Evolutionary conservation across 2,888 invertebrate genomes (phyloP).

Genomic region (Dichetophora obliterata): DNA sequence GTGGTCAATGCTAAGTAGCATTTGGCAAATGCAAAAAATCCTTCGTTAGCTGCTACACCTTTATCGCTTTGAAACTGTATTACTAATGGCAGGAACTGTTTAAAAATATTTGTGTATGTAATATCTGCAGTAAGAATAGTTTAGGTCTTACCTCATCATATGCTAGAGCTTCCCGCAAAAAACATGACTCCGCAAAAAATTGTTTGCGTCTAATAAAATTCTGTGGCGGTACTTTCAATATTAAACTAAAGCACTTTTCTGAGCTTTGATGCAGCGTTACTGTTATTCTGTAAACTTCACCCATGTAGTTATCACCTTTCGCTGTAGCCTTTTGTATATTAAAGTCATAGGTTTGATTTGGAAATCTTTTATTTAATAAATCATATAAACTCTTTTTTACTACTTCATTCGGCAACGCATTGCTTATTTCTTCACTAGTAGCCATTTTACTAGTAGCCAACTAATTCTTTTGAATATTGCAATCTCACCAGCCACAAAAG

Average conservation of each 20-base stretch:
- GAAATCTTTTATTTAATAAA: slow-evolving; percentile 51
- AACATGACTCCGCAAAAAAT: slow-evolving; percentile 61
- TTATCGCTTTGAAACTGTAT: slow-evolving; percentile 57
- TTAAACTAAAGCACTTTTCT: slow-evolving; percentile 47
- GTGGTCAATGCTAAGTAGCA: slow-evolving; percentile 55
- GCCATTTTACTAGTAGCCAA: background rate
- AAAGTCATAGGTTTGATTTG: slow-evolving; percentile 47
- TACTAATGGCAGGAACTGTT: slow-evolving; percentile 57
- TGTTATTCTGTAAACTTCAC: slow-evolving; percentile 59
- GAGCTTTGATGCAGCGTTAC: slow-evolving; percentile 30
- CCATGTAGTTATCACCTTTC: slow-evolving; percentile 66
- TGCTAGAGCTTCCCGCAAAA: slow-evolving; percentile 59
- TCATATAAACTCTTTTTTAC: slow-evolving; percentile 53
- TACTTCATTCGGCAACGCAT: slow-evolving; percentile 50
- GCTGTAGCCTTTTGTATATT: slow-evolving; percentile 55
- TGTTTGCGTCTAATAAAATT: slow-evolving; percentile 60
- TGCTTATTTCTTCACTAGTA: slow-evolving; percentile 29
- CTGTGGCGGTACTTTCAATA: slow-evolving; percentile 63
- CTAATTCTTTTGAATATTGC: background rate
- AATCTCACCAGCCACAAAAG: background rate
- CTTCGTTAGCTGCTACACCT: slow-evolving; percentile 45
- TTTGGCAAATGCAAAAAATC: slow-evolving; percentile 57
- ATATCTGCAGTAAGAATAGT: background rate
- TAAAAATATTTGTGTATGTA: background rate
- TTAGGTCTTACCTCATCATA: slow-evolving; percentile 57